A percentile compares a stretch with the other conserved stretches of the same genome.
Conservation (phyloP, 2,113 vertebrate genomes). For the Lasiurus borealis region DNA sequence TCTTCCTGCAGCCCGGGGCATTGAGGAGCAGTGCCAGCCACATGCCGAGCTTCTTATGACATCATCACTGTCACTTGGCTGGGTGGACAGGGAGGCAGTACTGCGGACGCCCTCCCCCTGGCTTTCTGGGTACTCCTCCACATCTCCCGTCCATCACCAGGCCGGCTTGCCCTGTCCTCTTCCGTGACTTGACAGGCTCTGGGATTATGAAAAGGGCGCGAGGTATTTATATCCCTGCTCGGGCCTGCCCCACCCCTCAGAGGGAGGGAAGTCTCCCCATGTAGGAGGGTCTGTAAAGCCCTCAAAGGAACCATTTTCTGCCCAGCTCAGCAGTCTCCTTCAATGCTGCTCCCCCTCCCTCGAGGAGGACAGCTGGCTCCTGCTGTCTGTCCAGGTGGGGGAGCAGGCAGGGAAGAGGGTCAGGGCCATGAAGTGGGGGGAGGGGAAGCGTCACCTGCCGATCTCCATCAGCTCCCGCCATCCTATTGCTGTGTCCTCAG, state of each 20-base stretch:
- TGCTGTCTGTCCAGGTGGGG: conserved; percentile 80
- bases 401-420: neutral
- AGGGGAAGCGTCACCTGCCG: neutral
- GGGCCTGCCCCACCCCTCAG: neutral
- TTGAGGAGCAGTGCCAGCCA: no score
- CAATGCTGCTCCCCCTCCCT: conserved; percentile 32
- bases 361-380: conserved; percentile 80
- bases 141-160: neutral
- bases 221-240: conserved; percentile 67
- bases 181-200: conserved; percentile 76
- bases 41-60: rapidly evolving
- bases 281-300: conserved; percentile 77
- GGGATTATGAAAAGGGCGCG: conserved; percentile 80
- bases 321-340: conserved; percentile 79
- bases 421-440: rapidly evolving
- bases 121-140: neutral
- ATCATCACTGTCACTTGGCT: no score
- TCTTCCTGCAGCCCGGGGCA: neutral
- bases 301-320: conserved; percentile 80
- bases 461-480: neutral
- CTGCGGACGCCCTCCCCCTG: neutral
- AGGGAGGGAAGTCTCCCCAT: conserved; percentile 73
- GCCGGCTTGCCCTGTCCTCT: neutral
- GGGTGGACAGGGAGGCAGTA: neutral
- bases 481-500: neutral